Conservation (phyloP, 2,888 invertebrate species). For the Quadroppia sp. region DNA sequence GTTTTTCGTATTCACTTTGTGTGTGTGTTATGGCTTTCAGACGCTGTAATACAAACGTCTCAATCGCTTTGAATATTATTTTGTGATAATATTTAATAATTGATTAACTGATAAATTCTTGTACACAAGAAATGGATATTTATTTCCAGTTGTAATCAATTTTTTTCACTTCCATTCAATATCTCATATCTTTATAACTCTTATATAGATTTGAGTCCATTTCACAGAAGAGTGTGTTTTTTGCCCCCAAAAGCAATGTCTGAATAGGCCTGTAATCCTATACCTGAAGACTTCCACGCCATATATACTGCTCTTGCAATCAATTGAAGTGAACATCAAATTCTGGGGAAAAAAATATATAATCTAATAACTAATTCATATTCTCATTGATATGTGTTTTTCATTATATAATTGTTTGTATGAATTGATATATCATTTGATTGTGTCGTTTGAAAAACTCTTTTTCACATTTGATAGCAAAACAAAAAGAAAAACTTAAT, state of each 20-base stretch:
- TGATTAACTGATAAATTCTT: slow-evolving; percentile 5
- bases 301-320: neutral
- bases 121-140: neutral
- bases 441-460: neutral
- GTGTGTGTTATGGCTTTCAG: no score
- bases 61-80: neutral
- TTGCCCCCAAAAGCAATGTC: neutral
- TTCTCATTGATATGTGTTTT: neutral
- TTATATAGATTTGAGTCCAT: neutral
- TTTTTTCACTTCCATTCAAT: neutral
- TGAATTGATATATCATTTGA: neutral
- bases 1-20: no score
- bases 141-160: neutral
- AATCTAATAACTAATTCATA: neutral
- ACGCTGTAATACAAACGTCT: slow-evolving; percentile 12
- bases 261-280: no score
- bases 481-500: neutral
- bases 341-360: neutral
- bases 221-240: no score
- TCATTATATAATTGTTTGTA: no score
- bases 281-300: no score
- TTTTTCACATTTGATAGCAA: neutral
- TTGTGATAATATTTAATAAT: slow-evolving; percentile 16
- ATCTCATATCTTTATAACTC: neutral
- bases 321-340: neutral